phyloP scores from a whole-genome alignment of 2,113 vertebrate species.

The Lasiurus cinereus region DNA sequence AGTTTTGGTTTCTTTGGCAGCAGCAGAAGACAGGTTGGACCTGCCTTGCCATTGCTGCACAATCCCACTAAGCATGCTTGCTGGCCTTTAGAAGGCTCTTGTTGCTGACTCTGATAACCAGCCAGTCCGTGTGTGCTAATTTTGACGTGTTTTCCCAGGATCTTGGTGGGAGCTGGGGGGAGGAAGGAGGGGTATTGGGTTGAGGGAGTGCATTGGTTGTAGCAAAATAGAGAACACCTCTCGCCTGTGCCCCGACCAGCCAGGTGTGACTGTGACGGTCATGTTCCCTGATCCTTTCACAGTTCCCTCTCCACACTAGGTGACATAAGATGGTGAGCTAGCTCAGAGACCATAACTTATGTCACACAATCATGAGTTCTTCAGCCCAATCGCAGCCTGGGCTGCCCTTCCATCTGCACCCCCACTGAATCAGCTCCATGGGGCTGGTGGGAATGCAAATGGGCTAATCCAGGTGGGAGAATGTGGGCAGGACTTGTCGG shows the following conservation, averaged over 20 bases:
- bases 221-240: accelerated
- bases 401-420: too few relatives aligned
- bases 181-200: accelerated
- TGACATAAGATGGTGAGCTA: too few relatives aligned
- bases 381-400: accelerated
- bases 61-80: accelerated
- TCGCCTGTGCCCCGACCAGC: accelerated
- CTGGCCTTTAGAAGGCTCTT: too few relatives aligned
- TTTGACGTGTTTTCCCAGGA: not conserved
- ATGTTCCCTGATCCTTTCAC: accelerated
- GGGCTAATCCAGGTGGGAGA: not conserved
- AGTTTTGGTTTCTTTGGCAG: not conserved
- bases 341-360: too few relatives aligned
- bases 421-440: accelerated
- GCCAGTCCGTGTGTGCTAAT: accelerated
- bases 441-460: not conserved
- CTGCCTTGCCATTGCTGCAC: accelerated
- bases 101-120: accelerated
- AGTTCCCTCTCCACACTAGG: not conserved
- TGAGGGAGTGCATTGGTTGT: too few relatives aligned
- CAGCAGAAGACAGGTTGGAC: not conserved
- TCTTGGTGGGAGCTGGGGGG: too few relatives aligned
- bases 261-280: accelerated
- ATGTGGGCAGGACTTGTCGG: accelerated
- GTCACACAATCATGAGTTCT: not conserved